Evolutionary conservation across 2,113 vertebrate genomes (phyloP).

Genomic region (Pholis gunnellus): DNA sequence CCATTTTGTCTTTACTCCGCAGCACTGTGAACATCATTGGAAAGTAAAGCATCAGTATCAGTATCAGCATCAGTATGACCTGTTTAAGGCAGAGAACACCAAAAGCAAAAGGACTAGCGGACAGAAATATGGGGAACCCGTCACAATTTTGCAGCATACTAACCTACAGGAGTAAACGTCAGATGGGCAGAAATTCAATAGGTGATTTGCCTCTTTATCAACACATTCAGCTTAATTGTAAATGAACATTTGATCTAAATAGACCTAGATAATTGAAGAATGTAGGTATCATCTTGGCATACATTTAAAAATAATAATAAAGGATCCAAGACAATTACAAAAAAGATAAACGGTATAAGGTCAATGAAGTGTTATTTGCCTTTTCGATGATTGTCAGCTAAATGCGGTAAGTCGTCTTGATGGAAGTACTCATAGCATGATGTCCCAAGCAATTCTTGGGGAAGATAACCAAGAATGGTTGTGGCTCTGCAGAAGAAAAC

Average conservation of each 20-base stretch:
- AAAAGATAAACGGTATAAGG: background rate
- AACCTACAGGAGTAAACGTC: background rate
- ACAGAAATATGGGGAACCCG: background rate
- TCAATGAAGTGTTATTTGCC: slow-evolving; percentile 73
- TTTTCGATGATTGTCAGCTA: slow-evolving; percentile 93
- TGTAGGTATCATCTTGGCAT: background rate
- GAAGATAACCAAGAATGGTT: slow-evolving; percentile 91
- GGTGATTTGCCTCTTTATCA: background rate
- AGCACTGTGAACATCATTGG: too few species aligned
- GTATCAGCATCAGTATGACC: background rate
- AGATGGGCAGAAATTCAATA: background rate
- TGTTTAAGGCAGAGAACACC: background rate
- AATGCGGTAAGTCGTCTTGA: slow-evolving; percentile 90
- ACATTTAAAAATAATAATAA: background rate
- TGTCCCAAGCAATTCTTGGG: slow-evolving; percentile 93
- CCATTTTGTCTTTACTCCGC: slow-evolving; percentile 92
- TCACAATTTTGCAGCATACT: background rate
- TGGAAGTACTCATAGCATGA: slow-evolving; percentile 97
- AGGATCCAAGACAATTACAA: background rate
- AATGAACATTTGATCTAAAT: background rate
- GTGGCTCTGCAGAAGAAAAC: slow-evolving; percentile 84
- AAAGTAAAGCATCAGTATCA: background rate
- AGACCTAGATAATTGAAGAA: background rate
- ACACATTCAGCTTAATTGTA: background rate
- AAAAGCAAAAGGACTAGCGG: background rate